Conservation (phyloP, 2,113 vertebrate genomes). For the Chaetodon trifascialis region DNA sequence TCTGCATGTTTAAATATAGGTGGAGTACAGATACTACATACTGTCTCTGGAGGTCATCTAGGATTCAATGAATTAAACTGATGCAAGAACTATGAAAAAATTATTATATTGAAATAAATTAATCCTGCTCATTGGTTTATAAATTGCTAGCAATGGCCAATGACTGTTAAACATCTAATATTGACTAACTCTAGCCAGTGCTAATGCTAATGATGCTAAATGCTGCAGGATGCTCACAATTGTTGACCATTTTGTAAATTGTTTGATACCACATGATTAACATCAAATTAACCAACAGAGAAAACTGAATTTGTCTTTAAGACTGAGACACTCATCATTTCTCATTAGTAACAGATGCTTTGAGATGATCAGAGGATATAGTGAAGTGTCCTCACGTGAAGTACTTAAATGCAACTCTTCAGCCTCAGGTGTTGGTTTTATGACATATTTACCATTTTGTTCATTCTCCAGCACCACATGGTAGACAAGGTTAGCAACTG, state of each 20-base stretch:
- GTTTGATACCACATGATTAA: too few species aligned
- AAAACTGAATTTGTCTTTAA: background rate
- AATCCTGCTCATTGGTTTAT: background rate
- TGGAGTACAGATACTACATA: background rate
- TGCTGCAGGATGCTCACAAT: background rate
- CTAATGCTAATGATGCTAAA: background rate
- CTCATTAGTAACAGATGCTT: background rate
- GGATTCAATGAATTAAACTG: background rate
- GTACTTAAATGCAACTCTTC: background rate
- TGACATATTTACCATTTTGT: background rate
- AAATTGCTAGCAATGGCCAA: background rate
- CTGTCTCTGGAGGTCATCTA: background rate
- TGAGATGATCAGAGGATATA: background rate
- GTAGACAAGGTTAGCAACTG: background rate
- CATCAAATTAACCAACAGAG: background rate
- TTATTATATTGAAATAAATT: background rate
- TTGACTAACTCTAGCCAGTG: background rate
- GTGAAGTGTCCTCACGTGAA: background rate
- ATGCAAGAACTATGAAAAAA: background rate
- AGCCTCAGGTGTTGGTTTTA: background rate
- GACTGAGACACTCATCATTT: background rate
- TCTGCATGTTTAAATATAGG: background rate
- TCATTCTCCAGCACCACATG: background rate
- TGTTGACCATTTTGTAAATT: too few species aligned
- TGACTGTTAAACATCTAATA: background rate